Conservation (phyloP, 2,797 vertebrate species). For the Sparus aurata region DNA sequence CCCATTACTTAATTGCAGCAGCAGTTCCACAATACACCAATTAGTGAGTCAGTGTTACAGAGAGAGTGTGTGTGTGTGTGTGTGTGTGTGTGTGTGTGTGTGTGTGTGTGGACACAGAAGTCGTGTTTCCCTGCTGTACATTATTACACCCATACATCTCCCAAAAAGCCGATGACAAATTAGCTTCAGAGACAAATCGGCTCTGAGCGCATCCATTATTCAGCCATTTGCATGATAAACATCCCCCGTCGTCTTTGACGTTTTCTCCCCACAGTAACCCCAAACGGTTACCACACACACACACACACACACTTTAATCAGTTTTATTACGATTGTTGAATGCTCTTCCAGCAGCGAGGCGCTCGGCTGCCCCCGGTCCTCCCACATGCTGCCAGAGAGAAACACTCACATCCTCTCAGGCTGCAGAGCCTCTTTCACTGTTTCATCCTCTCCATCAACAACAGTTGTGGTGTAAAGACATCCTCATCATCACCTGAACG, state of each 20-base stretch:
- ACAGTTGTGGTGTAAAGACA: too few relatives aligned
- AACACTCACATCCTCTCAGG: neutral
- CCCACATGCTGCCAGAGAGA: neutral
- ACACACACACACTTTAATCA: constrained; percentile 7
- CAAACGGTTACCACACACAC: neutral
- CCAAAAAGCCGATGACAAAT: constrained; percentile 63
- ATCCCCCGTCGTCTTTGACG: constrained; percentile 16
- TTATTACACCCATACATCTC: constrained; percentile 52
- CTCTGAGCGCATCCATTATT: constrained; percentile 63
- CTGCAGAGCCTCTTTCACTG: neutral
- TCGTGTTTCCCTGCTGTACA: neutral
- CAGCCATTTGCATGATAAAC: constrained; percentile 63
- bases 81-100: too few relatives aligned
- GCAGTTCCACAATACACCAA: constrained; percentile 41
- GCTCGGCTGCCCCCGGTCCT: constrained; percentile 5
- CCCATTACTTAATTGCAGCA: constrained; percentile 46
- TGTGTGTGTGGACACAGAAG: constrained; percentile 1
- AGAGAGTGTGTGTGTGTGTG: too few relatives aligned
- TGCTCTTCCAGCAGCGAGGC: neutral
- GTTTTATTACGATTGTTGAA: constrained; percentile 7
- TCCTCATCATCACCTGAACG: too few relatives aligned
- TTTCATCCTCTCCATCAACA: neutral
- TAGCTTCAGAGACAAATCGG: constrained; percentile 45
- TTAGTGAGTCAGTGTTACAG: constrained; percentile 12
- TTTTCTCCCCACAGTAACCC: constrained; percentile 3